Evolutionary conservation across 1,140 invertebrate species (phyloP), one percentile per base, ranked within the genome.

Genomic region (Euura lappo): DNA sequence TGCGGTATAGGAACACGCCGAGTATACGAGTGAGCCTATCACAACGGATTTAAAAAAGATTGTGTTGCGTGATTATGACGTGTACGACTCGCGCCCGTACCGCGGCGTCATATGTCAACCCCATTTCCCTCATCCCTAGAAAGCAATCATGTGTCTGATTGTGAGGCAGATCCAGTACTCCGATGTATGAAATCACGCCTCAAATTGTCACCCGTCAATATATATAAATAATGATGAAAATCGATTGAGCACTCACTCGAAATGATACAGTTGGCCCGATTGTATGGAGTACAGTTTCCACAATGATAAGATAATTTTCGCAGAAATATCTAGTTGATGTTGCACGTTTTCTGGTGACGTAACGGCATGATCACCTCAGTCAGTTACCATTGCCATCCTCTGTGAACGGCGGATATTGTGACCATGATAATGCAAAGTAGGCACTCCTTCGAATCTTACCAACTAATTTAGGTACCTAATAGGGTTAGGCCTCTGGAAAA

Each of bases 281-380:
- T 28, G 28, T 28, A 28, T 28, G 28, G 28, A 28, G 28, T 28
- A 28, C 28, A 28, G 28, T 28, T 28, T 28, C 28, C 28, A 28
- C 28, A 28, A 28, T 28, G 28, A 28, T 28, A 28, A 28, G 28
- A 28, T 28, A 28, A 60, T 6, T n/a, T n/a, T 5, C 51, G 3
- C 8, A 60, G 13, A n/a, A 8, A 11, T 60, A 2, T 51, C 3
- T 60, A 60, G 13, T n/a, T n/a, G 10, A 8, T n/a, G 51, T 60
- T 60, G 51, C 75, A 76, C 72, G 75, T 65, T 70, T 72, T 66
- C 70, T 44, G 45, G 66, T 76, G 72, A 76, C 75, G 75, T 74
- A 74, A 74, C 28, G 70, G 75, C 75, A 69, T 76, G 75, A 76
- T 76, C 66, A 51, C 51, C 51, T 60, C 5, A 60, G 51, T 60